Evolutionary conservation across 2,797 vertebrate genomes (phyloP), one percentile per base, ranked within the genome.

Genomic region (Alfaro cultratus): DNA sequence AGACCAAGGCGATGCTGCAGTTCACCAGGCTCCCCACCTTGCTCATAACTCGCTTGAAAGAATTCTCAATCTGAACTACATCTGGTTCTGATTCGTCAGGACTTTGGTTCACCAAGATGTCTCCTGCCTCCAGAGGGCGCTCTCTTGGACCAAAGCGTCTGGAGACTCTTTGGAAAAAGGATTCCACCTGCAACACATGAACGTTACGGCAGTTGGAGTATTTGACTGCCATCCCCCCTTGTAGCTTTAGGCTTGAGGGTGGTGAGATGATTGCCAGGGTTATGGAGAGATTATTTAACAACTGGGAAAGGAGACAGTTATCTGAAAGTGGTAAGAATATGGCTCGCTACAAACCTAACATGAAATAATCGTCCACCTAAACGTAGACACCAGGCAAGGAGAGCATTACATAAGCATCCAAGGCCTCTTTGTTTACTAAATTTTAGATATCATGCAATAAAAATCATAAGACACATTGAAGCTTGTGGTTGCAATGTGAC

Each of bases 81-180:
- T 96, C 96, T 0, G 53, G 36, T 41, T 97, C 96, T 0, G 95
- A 83, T 82, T 87, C 88, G 0, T 94, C 82, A 1, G 86, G 45
- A n/a, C 91, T 93, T 89, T 95, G 93, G 15, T 94, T 93, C 9
- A 95, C 85, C 51, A 88, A 70, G 77, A 95, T 89, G 71, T 94
- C 93, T 0, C 62, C 91, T 0, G 84, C 57, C 0, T 91, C 92
- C 77, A 83, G 47, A 45, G 82, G 81, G 10, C 93, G 74, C 76
- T 90, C 93, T 41, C 78, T 91, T 55, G 93, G 89, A 43, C 95
- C 93, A 76, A 97, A 96, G 71, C 94, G 92, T 7, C 88, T 87
- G 84, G 96, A 96, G 76, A 98, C 94, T 81, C 94, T 96, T 81
- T 83, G 93, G 90, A 98, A 97, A 88, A 97, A 96, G 79, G 94